These are phyloP conservation scores for Garrulus glandarius DNA, from an alignment of 2,797 vertebrate genomes.

Conservation along the genomic window DNA sequence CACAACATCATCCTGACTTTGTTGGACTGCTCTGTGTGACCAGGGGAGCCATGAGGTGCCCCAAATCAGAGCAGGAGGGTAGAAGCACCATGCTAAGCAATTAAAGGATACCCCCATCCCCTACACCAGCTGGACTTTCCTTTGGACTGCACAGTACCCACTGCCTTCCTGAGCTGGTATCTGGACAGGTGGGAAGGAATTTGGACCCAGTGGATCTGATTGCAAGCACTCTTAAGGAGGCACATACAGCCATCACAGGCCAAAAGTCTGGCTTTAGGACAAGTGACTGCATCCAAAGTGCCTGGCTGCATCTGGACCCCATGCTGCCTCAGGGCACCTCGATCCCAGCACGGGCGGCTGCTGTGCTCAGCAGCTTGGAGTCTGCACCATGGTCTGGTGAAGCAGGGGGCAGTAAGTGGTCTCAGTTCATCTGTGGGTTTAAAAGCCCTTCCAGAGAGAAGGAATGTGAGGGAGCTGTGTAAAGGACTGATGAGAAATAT, in stretches of 20 bases:
- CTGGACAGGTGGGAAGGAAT: background rate
- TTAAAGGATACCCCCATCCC: no score
- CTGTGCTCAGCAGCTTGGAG: background rate
- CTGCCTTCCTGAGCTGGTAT: background rate
- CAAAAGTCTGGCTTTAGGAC: background rate
- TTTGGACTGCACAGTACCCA: background rate
- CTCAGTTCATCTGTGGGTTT: background rate
- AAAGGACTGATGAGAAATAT: conserved; percentile 10
- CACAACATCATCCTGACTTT: background rate
- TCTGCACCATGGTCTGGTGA: fast-evolving
- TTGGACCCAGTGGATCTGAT: background rate
- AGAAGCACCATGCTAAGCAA: background rate
- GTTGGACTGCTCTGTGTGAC: background rate
- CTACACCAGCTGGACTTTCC: background rate
- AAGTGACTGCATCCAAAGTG: fast-evolving
- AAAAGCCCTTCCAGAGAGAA: background rate
- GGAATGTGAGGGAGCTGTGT: background rate
- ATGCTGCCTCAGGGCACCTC: background rate
- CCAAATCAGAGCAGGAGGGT: fast-evolving
- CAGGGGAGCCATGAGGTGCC: background rate
- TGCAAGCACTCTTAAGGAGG: background rate
- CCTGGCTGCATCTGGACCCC: background rate
- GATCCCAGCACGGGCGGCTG: fast-evolving
- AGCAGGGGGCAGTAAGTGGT: background rate
- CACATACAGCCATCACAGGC: background rate